Conservation (phyloP, 2,888 invertebrate species). For the Chrysolina americana region DNA sequence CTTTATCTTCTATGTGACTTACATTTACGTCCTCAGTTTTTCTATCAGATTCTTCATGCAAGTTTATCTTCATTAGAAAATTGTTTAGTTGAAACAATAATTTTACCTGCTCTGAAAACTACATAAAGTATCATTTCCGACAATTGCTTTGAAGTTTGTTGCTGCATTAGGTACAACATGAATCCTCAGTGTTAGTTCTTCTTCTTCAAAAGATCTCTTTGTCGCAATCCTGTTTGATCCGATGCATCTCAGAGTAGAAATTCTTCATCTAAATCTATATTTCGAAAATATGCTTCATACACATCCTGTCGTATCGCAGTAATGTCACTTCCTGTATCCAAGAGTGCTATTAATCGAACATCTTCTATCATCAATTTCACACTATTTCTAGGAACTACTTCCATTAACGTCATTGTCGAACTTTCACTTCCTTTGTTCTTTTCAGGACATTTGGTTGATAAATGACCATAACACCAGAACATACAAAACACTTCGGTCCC, state of each 20-base stretch:
- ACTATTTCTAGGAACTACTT: conserved; percentile 32
- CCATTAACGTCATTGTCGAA: conserved; percentile 31
- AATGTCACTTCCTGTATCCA: conserved; percentile 50
- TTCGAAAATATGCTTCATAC: conserved; percentile 34
- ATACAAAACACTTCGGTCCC: too few species aligned
- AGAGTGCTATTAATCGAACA: conserved; percentile 32
- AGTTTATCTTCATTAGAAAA: conserved; percentile 44
- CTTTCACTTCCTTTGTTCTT: neutral
- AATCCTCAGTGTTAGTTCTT: conserved; percentile 14
- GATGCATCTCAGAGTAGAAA: neutral
- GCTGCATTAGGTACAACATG: conserved; percentile 23
- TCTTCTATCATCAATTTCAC: conserved; percentile 34
- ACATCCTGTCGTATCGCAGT: conserved; percentile 44
- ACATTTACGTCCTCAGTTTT: conserved; percentile 19
- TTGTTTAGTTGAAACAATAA: conserved; percentile 17
- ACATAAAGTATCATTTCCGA: conserved; percentile 18
- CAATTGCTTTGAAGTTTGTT: conserved; percentile 13
- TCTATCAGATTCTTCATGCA: conserved; percentile 16
- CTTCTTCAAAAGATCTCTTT: conserved; percentile 25
- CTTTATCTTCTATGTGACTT: conserved; percentile 17
- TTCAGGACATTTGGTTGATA: neutral
- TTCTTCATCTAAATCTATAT: too few species aligned
- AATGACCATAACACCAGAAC: neutral
- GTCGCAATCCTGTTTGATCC: conserved; percentile 23
- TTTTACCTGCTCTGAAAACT: conserved; percentile 20